These are phyloP conservation scores for Scortum barcoo DNA, from an alignment of 2,113 vertebrate genomes.

Conservation along the genomic window DNA sequence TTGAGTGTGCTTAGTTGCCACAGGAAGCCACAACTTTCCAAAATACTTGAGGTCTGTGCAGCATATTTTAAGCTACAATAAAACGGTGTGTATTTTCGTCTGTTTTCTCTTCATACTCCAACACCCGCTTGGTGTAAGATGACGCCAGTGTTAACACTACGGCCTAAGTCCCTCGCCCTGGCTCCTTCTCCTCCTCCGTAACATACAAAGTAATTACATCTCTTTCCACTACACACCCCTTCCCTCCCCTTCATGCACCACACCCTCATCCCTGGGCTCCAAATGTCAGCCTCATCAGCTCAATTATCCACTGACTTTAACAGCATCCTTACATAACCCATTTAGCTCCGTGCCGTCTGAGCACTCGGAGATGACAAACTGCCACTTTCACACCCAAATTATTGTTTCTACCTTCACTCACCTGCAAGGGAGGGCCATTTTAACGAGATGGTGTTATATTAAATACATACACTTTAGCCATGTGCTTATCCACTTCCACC, in stretches of 20 bases:
- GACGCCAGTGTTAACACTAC: constrained; percentile 25
- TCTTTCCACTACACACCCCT: constrained; percentile 55
- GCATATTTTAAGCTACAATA: constrained; percentile 34
- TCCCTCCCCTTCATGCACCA: constrained; percentile 29
- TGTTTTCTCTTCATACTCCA: constrained; percentile 5
- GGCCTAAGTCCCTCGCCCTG: constrained; percentile 11
- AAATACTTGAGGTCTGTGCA: background rate
- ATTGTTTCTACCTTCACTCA: constrained; percentile 39
- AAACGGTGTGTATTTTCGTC: constrained; percentile 23
- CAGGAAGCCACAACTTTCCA: background rate
- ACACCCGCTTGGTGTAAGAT: constrained; percentile 8
- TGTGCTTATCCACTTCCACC: background rate
- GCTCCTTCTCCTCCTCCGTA: constrained; percentile 47
- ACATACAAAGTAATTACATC: constrained; percentile 71
- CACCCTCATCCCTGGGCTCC: constrained; percentile 66
- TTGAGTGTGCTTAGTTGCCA: background rate
- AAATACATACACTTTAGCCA: constrained; percentile 33
- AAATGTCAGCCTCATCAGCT: constrained; percentile 76
- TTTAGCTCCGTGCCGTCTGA: constrained; percentile 38
- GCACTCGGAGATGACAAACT: constrained; percentile 21
- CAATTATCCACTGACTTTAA: constrained; percentile 66
- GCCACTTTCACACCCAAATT: constrained; percentile 22
- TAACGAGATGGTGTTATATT: constrained; percentile 19
- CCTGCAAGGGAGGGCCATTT: background rate
- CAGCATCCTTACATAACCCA: constrained; percentile 61